phyloP scores from a whole-genome alignment of 2,797 vertebrate species.

The Euthynnus affinis region DNA sequence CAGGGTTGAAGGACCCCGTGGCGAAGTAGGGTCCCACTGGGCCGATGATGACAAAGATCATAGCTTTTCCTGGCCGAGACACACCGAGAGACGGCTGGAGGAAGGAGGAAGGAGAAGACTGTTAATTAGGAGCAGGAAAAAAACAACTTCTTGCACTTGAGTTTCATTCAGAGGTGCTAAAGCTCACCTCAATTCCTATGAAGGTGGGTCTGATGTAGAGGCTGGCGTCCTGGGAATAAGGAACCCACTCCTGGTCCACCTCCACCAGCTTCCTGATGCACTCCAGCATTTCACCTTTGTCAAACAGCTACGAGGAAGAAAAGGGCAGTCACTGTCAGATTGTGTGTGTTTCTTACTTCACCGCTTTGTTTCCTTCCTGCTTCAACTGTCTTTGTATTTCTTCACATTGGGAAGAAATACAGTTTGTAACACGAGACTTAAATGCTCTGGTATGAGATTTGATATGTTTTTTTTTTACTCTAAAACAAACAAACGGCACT shows the following conservation, averaged over 20 bases:
- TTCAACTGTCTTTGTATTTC: neutral
- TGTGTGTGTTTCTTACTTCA: neutral
- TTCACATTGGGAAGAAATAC: no score
- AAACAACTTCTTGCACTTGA: neutral
- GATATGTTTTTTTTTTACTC: no score
- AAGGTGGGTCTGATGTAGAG: slow-evolving; percentile 93
- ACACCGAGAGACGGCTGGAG: slow-evolving; percentile 90
- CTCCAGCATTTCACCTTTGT: slow-evolving; percentile 88
- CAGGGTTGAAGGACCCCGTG: slow-evolving; percentile 87
- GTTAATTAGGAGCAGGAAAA: neutral
- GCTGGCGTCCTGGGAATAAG: slow-evolving; percentile 84
- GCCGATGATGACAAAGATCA: slow-evolving; percentile 90
- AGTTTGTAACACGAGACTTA: neutral
- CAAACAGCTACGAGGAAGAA: slow-evolving; percentile 84
- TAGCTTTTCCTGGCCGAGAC: slow-evolving; percentile 76
- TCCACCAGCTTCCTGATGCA: slow-evolving; percentile 91
- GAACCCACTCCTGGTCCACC: slow-evolving; percentile 93
- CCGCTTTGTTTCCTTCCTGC: no score
- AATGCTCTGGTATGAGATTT: no score
- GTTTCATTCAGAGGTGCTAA: no score
- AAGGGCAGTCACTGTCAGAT: accelerated
- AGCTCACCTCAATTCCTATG: slow-evolving; percentile 85
- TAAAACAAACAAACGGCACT: no score
- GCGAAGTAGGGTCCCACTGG: slow-evolving; percentile 92
- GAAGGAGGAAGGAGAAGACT: neutral